Percentiles rank a stretch among this genome's conserved stretches.
phyloP scores from a whole-genome alignment of 2,888 invertebrate genomes.

The Steinernema scapterisci region DNA sequence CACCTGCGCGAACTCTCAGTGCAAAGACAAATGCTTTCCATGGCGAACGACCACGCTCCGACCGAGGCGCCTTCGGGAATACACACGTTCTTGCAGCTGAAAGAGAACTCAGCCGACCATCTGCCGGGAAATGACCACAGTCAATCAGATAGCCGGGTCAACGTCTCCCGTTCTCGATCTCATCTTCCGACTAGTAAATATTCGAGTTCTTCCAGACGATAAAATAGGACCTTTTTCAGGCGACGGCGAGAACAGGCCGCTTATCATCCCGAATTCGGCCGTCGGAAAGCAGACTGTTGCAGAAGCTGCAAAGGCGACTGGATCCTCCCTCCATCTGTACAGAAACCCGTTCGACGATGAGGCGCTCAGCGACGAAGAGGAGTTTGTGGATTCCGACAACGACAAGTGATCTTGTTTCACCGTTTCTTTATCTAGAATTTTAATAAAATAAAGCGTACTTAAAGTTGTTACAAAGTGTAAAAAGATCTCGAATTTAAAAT shows the following conservation, averaged over 20 bases:
- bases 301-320: slow-evolving; percentile 44
- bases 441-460: neutral
- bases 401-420: slow-evolving; percentile 16
- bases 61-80: slow-evolving; percentile 43
- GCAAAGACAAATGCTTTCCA: slow-evolving; percentile 63
- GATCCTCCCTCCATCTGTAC: slow-evolving; percentile 52
- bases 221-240: neutral
- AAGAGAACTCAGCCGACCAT: slow-evolving; percentile 10
- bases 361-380: slow-evolving; percentile 53
- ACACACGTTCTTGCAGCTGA: slow-evolving; percentile 40
- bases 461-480: neutral
- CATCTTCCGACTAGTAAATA: neutral
- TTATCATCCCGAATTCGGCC: slow-evolving; percentile 49
- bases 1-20: slow-evolving; percentile 65
- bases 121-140: slow-evolving; percentile 18
- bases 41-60: slow-evolving; percentile 48
- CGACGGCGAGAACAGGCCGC: slow-evolving; percentile 24
- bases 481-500: too few relatives aligned
- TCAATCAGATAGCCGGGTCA: slow-evolving; percentile 40
- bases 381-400: slow-evolving; percentile 34
- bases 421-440: neutral
- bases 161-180: slow-evolving; percentile 43
- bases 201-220: neutral
- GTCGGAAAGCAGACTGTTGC: slow-evolving; percentile 66
- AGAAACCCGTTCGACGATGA: slow-evolving; percentile 59